A percentile compares a stretch with the other conserved stretches of the same genome.
Evolutionary conservation across 2,888 invertebrate genomes (phyloP).

Genomic region (Rhorus exstirpatorius): DNA sequence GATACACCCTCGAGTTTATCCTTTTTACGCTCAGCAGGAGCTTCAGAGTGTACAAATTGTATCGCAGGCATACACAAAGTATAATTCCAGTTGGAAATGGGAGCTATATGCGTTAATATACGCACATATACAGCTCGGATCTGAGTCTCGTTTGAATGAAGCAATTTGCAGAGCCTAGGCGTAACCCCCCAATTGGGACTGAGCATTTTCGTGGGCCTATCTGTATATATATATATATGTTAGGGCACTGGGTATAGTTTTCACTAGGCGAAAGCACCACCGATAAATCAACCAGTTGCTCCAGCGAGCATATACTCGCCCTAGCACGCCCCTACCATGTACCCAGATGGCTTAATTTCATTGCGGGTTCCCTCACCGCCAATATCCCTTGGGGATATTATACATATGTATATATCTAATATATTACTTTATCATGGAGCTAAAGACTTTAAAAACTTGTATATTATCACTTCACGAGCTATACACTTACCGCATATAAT

Average conservation of each 20-base stretch:
- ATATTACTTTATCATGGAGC: conserved; percentile 43
- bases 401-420: conserved; percentile 41
- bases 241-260: conserved; percentile 76
- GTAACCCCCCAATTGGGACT: conserved; percentile 82
- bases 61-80: conserved; percentile 11
- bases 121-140: conserved; percentile 30
- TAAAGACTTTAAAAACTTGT: conserved; percentile 62
- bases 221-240: too few species aligned
- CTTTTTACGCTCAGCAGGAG: conserved; percentile 30
- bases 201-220: conserved; percentile 22
- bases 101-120: background rate
- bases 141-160: conserved; percentile 84
- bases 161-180: conserved; percentile 83
- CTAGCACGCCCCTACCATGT: conserved; percentile 84
- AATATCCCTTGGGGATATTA: conserved; percentile 50
- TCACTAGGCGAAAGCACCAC: conserved; percentile 82
- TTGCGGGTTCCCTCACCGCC: conserved; percentile 74
- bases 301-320: conserved; percentile 74
- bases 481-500: conserved; percentile 32
- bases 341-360: conserved; percentile 85
- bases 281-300: conserved; percentile 86
- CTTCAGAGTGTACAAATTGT: conserved; percentile 25
- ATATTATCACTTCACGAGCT: conserved; percentile 37
- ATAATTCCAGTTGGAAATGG: conserved; percentile 57
- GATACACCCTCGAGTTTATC: conserved; percentile 45